Percentiles rank a stretch among this genome's conserved stretches.
These are phyloP conservation scores for Xanthia togata DNA, from an alignment of 2,888 invertebrate genomes.

Conservation along the genomic window DNA sequence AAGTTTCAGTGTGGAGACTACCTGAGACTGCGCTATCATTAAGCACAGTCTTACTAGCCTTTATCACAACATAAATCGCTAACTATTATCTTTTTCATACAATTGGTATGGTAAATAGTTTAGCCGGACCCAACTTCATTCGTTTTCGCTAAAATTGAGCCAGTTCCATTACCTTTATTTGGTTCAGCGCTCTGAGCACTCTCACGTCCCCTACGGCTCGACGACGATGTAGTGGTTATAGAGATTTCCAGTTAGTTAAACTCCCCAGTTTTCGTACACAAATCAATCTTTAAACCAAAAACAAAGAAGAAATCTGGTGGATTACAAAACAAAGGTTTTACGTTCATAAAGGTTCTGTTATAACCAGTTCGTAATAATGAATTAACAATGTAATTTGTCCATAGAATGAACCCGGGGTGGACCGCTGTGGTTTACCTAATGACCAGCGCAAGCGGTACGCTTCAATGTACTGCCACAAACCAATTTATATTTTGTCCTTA, in stretches of 20 bases:
- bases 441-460: constrained; percentile 70
- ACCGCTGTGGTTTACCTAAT: constrained; percentile 74
- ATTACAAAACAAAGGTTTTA: constrained; percentile 35
- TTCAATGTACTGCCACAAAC: constrained; percentile 72
- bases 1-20: background rate
- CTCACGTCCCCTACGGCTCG: constrained; percentile 26
- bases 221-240: constrained; percentile 39
- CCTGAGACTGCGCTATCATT: background rate
- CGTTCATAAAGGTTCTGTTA: constrained; percentile 53
- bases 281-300: constrained; percentile 25
- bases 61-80: background rate
- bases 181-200: constrained; percentile 38
- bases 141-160: constrained; percentile 41
- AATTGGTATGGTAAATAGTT: constrained; percentile 35
- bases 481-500: constrained; percentile 72
- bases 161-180: constrained; percentile 44
- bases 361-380: constrained; percentile 70
- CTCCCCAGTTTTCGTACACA: constrained; percentile 28
- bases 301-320: constrained; percentile 9
- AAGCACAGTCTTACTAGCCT: background rate
- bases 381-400: constrained; percentile 77
- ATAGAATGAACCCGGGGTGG: constrained; percentile 65
- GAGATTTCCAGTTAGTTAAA: constrained; percentile 57
- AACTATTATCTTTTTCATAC: constrained; percentile 6
- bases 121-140: constrained; percentile 16